A percentile compares a stretch with the other conserved stretches of the same genome.
phyloP scores from a whole-genome alignment of 2,888 invertebrate species.

The Hedychridium roseum region DNA sequence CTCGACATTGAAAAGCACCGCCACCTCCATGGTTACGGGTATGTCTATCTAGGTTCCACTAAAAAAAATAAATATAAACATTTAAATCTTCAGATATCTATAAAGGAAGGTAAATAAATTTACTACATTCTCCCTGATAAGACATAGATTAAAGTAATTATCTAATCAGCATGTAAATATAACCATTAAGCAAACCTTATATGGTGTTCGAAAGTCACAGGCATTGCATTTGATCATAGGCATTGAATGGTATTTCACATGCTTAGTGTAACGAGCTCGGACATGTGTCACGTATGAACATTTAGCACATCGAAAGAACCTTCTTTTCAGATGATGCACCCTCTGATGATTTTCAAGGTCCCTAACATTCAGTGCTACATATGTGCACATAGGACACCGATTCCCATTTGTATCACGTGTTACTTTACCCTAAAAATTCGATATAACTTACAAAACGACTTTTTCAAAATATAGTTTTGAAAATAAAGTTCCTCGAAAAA shows the following conservation, averaged over 20 bases:
- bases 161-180: no score
- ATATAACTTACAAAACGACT: no score
- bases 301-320: slow-evolving; percentile 85
- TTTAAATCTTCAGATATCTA: not conserved
- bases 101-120: not conserved
- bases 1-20: slow-evolving; percentile 85
- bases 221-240: slow-evolving; percentile 93
- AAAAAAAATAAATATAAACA: slow-evolving; percentile 16
- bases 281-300: slow-evolving; percentile 93
- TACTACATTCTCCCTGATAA: no score
- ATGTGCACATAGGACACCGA: slow-evolving; percentile 74
- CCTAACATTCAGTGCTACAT: slow-evolving; percentile 71
- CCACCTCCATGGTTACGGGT: slow-evolving; percentile 89
- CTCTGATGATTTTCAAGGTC: slow-evolving; percentile 76
- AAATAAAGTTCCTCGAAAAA: slow-evolving; percentile 1
- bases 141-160: no score
- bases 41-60: slow-evolving; percentile 92
- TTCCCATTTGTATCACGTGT: slow-evolving; percentile 23
- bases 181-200: slow-evolving; percentile 49
- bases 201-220: slow-evolving; percentile 91
- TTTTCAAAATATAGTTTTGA: not conserved
- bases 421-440: slow-evolving; percentile 28
- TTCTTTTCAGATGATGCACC: slow-evolving; percentile 80
- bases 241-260: slow-evolving; percentile 93
- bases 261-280: slow-evolving; percentile 88